phyloP scores from a whole-genome alignment of 2,113 vertebrate species.

The Hiodon alosoides region DNA sequence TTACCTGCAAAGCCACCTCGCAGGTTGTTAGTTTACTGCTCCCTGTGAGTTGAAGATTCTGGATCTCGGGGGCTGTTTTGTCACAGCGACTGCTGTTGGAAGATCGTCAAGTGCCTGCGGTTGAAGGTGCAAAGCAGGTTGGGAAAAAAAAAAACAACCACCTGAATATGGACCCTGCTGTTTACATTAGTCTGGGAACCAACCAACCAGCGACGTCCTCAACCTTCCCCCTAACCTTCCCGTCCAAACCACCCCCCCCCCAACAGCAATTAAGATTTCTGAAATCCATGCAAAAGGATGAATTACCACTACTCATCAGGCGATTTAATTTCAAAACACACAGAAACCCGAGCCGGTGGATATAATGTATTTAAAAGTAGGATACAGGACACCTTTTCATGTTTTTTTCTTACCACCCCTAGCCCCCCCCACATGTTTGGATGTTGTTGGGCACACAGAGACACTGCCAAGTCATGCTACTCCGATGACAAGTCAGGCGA shows the following conservation, averaged over 20 bases:
- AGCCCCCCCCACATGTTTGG: background rate
- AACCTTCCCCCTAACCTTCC: background rate
- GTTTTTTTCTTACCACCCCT: slow-evolving; percentile 1
- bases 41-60: background rate
- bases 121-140: background rate
- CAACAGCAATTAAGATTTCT: slow-evolving; percentile 10
- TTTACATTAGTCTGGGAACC: background rate
- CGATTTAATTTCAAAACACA: slow-evolving; percentile 22
- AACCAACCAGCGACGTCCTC: background rate
- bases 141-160: background rate
- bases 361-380: slow-evolving; percentile 16
- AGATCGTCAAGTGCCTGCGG: background rate
- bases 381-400: slow-evolving; percentile 1
- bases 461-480: slow-evolving; percentile 12
- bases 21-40: background rate
- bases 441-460: background rate
- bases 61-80: background rate
- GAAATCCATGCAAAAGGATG: slow-evolving; percentile 4
- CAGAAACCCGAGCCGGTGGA: slow-evolving; percentile 15
- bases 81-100: background rate
- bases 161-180: background rate
- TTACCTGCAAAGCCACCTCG: background rate
- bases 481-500: background rate
- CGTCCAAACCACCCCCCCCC: background rate
- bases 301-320: slow-evolving; percentile 13